Conservation (phyloP, 2,113 vertebrate genomes). For the Atractosteus spatula region DNA sequence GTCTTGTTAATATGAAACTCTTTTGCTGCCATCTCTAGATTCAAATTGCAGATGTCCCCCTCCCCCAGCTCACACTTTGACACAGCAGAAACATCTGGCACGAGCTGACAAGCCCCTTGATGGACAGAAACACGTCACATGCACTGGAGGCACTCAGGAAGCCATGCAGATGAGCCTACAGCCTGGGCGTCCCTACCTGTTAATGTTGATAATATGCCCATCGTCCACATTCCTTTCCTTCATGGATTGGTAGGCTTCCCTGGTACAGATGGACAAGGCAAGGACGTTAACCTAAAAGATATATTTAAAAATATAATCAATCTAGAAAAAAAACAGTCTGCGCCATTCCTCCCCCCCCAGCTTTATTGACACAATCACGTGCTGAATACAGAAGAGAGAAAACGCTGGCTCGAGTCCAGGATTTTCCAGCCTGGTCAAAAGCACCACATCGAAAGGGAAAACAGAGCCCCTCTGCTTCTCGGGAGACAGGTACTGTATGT, state of each 20-base stretch:
- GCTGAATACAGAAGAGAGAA: neutral
- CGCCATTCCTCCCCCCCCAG: neutral
- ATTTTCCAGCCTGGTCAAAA: neutral
- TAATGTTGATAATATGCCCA: conserved; percentile 95
- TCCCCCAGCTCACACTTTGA: no score
- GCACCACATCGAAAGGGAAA: neutral
- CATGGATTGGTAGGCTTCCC: conserved; percentile 94
- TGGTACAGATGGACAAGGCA: conserved; percentile 89
- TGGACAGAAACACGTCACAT: no score
- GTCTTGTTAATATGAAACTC: no score
- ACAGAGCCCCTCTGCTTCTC: neutral
- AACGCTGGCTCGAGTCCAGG: neutral
- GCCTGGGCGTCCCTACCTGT: conserved; percentile 63
- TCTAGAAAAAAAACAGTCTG: neutral
- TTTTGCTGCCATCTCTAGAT: no score
- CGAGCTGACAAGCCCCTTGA: no score
- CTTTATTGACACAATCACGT: no score
- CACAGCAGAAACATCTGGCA: no score
- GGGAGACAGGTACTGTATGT: no score
- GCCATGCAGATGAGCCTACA: neutral
- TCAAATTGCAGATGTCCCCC: no score
- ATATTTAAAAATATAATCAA: neutral
- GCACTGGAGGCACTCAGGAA: no score
- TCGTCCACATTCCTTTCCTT: conserved; percentile 87
- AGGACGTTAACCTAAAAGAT: conserved; percentile 83